Conservation (phyloP, 2,888 invertebrate species). For the Andrena camellia region DNA sequence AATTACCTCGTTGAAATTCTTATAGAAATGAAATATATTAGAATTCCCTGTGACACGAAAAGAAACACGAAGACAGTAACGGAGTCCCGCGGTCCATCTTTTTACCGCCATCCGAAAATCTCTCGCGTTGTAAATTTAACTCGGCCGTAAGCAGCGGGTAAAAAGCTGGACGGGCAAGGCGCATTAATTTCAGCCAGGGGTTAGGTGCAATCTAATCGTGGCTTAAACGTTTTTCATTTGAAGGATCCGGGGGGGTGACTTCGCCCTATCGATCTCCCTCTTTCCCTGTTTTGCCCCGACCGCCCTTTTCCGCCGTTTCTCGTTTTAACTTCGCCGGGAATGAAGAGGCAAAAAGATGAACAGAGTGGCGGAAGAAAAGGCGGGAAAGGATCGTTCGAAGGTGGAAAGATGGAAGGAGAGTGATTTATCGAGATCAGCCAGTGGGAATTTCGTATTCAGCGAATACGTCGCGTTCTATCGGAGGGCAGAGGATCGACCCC, state of each 20-base stretch:
- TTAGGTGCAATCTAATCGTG: conserved; percentile 61
- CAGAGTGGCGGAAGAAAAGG: conserved; percentile 1
- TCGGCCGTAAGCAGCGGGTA: conserved; percentile 44
- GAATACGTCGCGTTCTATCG: conserved; percentile 64
- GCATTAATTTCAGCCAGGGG: conserved; percentile 62
- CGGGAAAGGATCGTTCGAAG: conserved; percentile 20
- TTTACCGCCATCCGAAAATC: background rate
- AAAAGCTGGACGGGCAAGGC: conserved; percentile 37
- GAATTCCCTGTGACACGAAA: conserved; percentile 17
- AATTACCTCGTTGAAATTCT: background rate
- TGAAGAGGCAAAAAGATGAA: conserved; percentile 44
- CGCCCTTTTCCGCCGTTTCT: background rate
- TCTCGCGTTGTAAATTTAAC: conserved; percentile 39
- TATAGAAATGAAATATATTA: conserved; percentile 5
- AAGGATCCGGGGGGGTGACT: conserved; percentile 51
- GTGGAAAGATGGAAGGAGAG: conserved; percentile 43
- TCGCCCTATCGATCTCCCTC: conserved; percentile 42
- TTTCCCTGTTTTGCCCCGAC: conserved; percentile 12
- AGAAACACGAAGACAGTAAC: background rate
- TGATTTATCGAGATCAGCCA: conserved; percentile 75
- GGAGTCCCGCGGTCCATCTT: background rate
- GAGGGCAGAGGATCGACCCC: conserved; percentile 56
- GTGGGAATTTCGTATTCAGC: conserved; percentile 71
- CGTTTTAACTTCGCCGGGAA: conserved; percentile 35
- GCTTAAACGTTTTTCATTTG: conserved; percentile 65